phyloP scores from a whole-genome alignment of 2,888 invertebrate genomes.

The Latheticus oryzae region DNA sequence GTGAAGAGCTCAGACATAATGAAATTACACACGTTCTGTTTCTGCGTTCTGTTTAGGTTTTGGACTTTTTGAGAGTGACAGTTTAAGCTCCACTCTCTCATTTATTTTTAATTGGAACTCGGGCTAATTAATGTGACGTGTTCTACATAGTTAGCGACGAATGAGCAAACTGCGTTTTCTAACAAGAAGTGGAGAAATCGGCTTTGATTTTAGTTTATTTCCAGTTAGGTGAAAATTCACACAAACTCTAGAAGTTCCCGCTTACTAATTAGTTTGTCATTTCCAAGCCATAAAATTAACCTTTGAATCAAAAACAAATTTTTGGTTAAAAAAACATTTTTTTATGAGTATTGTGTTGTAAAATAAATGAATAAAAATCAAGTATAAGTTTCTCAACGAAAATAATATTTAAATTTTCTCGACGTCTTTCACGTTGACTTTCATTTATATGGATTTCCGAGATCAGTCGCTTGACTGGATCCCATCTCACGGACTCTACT shows the following conservation, averaged over 20 bases:
- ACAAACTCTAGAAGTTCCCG: too few species aligned
- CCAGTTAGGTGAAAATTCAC: too few species aligned
- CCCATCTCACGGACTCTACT: conserved; percentile 18
- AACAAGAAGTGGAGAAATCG: too few species aligned
- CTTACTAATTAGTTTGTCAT: too few species aligned
- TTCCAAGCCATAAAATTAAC: too few species aligned
- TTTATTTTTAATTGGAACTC: conserved; percentile 10
- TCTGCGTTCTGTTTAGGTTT: conserved; percentile 14
- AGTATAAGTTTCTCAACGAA: too few species aligned
- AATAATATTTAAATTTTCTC: conserved; percentile 23
- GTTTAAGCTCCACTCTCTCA: conserved; percentile 2
- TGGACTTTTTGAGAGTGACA: conserved; percentile 7
- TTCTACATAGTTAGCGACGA: background rate
- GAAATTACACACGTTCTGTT: conserved; percentile 23
- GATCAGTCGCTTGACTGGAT: conserved; percentile 38
- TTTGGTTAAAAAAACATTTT: too few species aligned
- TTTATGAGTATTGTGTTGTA: too few species aligned
- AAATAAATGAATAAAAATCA: too few species aligned
- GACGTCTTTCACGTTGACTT: conserved; percentile 36
- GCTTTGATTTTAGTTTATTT: too few species aligned
- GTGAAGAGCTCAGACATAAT: conserved; percentile 18
- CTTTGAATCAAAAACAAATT: too few species aligned
- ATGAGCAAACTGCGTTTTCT: background rate
- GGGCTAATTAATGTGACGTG: conserved; percentile 1
- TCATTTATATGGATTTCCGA: conserved; percentile 48